These are phyloP conservation scores for Heliconius nattereri DNA, from an alignment of 1,140 invertebrate species.

Conservation along the genomic window DNA sequence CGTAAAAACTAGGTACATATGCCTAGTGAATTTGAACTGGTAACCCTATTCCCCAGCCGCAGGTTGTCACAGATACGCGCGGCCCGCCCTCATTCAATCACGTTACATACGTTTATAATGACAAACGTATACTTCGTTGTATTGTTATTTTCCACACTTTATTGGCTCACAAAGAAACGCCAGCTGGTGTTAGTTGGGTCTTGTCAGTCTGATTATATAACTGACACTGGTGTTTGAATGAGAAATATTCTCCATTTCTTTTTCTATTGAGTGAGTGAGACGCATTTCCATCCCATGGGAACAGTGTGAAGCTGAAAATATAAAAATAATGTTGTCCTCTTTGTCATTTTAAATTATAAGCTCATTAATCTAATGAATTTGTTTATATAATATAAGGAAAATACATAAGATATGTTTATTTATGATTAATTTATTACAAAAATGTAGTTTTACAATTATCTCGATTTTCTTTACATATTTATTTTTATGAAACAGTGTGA, in stretches of 20 bases:
- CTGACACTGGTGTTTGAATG: neutral
- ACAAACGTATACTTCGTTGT: constrained; percentile 46
- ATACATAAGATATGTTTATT: no score
- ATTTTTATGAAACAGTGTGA: neutral
- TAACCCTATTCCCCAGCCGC: constrained; percentile 28
- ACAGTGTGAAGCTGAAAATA: no score
- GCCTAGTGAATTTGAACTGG: neutral
- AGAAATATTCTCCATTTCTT: neutral
- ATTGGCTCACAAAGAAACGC: constrained; percentile 30
- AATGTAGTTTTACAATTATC: no score
- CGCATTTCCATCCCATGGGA: no score
- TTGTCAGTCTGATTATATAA: neutral
- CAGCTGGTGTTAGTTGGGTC: neutral
- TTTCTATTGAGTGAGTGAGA: neutral
- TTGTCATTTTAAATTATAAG: no score
- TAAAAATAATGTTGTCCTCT: no score
- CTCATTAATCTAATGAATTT: no score
- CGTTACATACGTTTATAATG: constrained; percentile 52
- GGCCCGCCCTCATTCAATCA: constrained; percentile 59
- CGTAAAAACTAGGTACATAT: neutral
- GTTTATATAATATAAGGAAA: no score
- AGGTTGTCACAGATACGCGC: constrained; percentile 29
- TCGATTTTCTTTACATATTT: neutral
- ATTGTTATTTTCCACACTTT: constrained; percentile 35
- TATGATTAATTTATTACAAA: no score